phyloP scores from a whole-genome alignment of 2,888 invertebrate species.

The Ommatoiulus sabulosus region DNA sequence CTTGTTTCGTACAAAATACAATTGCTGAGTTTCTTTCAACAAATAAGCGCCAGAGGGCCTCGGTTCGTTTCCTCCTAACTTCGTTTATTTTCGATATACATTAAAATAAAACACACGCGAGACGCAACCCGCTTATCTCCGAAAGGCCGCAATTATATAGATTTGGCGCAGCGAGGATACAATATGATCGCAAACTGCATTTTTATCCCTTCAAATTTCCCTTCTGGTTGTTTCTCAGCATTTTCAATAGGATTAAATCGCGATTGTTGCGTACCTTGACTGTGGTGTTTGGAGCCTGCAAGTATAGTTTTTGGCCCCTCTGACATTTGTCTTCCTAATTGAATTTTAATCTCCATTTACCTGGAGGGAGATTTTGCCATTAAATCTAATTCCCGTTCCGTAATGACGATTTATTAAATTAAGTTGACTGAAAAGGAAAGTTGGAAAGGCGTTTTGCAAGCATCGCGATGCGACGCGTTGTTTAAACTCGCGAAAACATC shows the following conservation, averaged over 20 bases:
- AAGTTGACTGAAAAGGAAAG: neutral
- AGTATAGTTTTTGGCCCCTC: neutral
- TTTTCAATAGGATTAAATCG: neutral
- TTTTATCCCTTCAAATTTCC: neutral
- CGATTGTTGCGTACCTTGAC: slow-evolving; percentile 1
- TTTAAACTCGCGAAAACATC: no score
- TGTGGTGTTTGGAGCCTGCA: neutral
- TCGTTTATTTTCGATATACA: slow-evolving; percentile 32
- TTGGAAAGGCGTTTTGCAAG: neutral
- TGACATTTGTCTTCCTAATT: slow-evolving; percentile 37
- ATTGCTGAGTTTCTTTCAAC: neutral
- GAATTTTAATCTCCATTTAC: slow-evolving; percentile 46
- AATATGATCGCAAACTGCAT: neutral
- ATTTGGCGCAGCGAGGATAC: neutral
- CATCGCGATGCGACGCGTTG: neutral
- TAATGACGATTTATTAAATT: slow-evolving; percentile 33
- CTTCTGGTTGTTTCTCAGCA: neutral
- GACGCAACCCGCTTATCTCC: neutral
- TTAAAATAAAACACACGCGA: neutral
- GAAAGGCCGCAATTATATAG: neutral
- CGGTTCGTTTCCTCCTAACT: neutral
- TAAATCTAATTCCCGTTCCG: slow-evolving; percentile 29
- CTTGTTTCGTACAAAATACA: neutral
- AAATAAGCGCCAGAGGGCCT: neutral
- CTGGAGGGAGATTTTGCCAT: slow-evolving; percentile 4